These are phyloP conservation scores for Sandelia bainsii DNA, from an alignment of 2,797 vertebrate genomes.

Conservation along the genomic window DNA sequence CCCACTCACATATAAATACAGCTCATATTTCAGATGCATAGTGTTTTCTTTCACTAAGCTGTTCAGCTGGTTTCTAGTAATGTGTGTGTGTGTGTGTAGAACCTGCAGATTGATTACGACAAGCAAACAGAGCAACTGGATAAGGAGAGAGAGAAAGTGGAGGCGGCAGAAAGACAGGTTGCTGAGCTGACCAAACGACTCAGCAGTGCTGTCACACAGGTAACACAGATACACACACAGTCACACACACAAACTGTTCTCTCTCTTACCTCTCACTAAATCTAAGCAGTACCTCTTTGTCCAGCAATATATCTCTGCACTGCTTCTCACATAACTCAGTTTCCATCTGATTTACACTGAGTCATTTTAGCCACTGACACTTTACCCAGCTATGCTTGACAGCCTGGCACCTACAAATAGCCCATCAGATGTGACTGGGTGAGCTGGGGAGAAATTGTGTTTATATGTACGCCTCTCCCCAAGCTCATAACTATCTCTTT, in stretches of 20 bases:
- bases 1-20: conserved; percentile 46
- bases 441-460: conserved; percentile 65
- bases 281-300: conserved; percentile 59
- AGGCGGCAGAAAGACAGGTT: conserved; percentile 86
- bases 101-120: conserved; percentile 94
- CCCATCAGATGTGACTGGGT: conserved; percentile 70
- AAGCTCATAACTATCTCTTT: conserved; percentile 73
- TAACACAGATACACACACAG: conserved; percentile 73
- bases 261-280: conserved; percentile 56
- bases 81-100: conserved; percentile 78
- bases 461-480: conserved; percentile 59
- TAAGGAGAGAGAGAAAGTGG: conserved; percentile 87
- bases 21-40: conserved; percentile 56
- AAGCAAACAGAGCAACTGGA: conserved; percentile 93
- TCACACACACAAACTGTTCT: conserved; percentile 55
- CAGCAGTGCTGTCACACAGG: conserved; percentile 87
- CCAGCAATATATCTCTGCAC: conserved; percentile 57
- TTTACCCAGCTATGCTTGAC: conserved; percentile 59
- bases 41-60: conserved; percentile 65
- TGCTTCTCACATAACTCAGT: conserved; percentile 57
- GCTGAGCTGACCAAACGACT: conserved; percentile 91
- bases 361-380: conserved; percentile 64
- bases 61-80: conserved; percentile 36
- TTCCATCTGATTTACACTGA: conserved; percentile 71
- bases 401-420: conserved; percentile 63